Evolutionary conservation across 2,797 vertebrate genomes (phyloP).

Genomic region (Enteromius trimaculatus): DNA sequence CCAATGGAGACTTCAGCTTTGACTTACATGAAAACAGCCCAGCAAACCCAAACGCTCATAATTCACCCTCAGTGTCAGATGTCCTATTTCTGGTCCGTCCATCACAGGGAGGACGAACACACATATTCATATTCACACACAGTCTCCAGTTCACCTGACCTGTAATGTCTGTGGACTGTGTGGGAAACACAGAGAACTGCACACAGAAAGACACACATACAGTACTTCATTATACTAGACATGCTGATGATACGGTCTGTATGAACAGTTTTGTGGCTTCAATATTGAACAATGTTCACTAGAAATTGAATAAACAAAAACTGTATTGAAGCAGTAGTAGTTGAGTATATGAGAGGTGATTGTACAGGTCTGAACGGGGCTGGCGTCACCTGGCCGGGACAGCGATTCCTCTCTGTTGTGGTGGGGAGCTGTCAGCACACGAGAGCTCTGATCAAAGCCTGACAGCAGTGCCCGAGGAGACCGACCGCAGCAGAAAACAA

Average conservation of each 20-base stretch:
- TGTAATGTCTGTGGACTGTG: too few relatives aligned
- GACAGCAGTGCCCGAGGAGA: constrained; percentile 77
- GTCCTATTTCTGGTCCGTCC: too few relatives aligned
- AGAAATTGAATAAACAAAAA: too few relatives aligned
- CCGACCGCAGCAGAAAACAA: constrained; percentile 75
- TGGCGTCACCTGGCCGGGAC: constrained; percentile 70
- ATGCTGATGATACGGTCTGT: too few relatives aligned
- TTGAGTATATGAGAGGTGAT: constrained; percentile 58
- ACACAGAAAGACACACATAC: too few relatives aligned
- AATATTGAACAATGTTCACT: too few relatives aligned
- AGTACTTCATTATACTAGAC: too few relatives aligned
- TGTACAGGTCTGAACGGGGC: constrained; percentile 54
- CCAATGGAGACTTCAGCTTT: not conserved
- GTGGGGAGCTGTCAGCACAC: constrained; percentile 62
- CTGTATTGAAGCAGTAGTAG: constrained; percentile 24
- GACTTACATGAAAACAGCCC: not conserved
- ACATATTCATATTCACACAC: too few relatives aligned
- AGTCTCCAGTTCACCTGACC: too few relatives aligned
- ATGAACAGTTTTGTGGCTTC: too few relatives aligned
- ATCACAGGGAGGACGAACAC: too few relatives aligned
- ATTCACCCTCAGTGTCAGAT: not conserved
- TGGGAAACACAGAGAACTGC: too few relatives aligned
- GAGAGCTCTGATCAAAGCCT: constrained; percentile 78
- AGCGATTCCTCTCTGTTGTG: constrained; percentile 57
- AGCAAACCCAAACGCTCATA: not conserved